Evolutionary conservation across 2,888 invertebrate species (phyloP).

Genomic region (Drosophila formosana): DNA sequence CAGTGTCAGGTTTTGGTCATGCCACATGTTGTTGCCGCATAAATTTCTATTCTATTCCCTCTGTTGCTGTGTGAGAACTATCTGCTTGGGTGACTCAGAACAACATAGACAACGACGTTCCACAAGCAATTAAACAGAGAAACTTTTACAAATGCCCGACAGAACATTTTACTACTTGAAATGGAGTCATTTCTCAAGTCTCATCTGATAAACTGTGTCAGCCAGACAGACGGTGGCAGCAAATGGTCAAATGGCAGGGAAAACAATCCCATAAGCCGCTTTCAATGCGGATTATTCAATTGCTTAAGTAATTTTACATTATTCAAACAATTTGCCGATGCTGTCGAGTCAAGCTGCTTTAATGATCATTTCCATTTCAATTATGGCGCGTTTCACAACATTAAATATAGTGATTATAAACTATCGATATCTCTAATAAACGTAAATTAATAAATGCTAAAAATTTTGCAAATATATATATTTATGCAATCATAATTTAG

Average conservation of each 20-base stretch:
- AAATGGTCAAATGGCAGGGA: not conserved
- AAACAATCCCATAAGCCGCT: slow-evolving; percentile 24
- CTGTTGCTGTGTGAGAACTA: slow-evolving; percentile 23
- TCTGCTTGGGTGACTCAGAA: slow-evolving; percentile 39
- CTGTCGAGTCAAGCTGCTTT: not conserved
- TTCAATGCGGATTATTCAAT: slow-evolving; percentile 10
- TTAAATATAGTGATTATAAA: not conserved
- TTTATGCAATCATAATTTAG: not conserved
- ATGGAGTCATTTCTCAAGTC: slow-evolving; percentile 19
- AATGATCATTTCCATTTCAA: not conserved
- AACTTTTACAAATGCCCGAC: not conserved
- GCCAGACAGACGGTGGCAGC: not conserved
- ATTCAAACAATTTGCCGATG: not conserved
- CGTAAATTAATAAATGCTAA: too few species aligned
- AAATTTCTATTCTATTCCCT: slow-evolving; percentile 11
- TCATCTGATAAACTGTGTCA: slow-evolving; percentile 1
- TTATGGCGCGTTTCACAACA: not conserved
- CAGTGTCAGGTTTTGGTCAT: slow-evolving; percentile 70
- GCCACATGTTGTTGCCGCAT: slow-evolving; percentile 17
- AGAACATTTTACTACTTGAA: slow-evolving; percentile 3
- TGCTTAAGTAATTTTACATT: slow-evolving; percentile 8
- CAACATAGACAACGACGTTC: slow-evolving; percentile 8
- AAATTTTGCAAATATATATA: too few species aligned
- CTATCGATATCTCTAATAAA: not conserved
- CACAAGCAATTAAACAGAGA: slow-evolving; percentile 12